A percentile compares a stretch with the other conserved stretches of the same genome.
Conservation (phyloP, 2,888 invertebrate genomes). For the Pasiphila rectangulata region DNA sequence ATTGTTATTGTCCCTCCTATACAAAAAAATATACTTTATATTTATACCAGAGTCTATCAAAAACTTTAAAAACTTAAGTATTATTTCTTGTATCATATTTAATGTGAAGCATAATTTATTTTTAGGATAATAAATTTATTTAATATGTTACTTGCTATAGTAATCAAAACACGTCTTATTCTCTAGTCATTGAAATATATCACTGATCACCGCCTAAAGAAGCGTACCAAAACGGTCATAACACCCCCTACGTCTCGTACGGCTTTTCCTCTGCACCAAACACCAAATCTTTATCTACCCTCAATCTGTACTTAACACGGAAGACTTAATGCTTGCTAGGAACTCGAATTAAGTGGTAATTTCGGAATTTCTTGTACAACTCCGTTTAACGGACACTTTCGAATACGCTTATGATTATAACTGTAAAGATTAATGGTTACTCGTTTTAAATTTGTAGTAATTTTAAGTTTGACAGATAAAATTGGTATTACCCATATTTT, state of each 20-base stretch:
- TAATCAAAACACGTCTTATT: too few species aligned
- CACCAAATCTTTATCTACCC: conserved; percentile 58
- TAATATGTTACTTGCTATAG: too few species aligned
- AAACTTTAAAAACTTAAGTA: too few species aligned
- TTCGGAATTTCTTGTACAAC: conserved; percentile 39
- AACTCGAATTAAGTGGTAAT: conserved; percentile 50
- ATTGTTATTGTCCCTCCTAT: too few species aligned
- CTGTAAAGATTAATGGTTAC: neutral
- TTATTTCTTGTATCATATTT: too few species aligned
- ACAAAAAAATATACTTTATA: too few species aligned
- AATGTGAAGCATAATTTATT: too few species aligned
- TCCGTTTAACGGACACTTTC: conserved; percentile 20
- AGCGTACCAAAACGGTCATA: conserved; percentile 5
- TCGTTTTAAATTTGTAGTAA: neutral
- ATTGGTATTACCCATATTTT: too few species aligned
- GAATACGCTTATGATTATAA: conserved; percentile 3
- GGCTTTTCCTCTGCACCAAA: conserved; percentile 31
- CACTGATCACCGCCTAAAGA: too few species aligned
- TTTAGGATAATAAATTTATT: too few species aligned
- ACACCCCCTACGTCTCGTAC: conserved; percentile 15
- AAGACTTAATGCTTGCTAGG: conserved; percentile 58
- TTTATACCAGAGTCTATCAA: too few species aligned
- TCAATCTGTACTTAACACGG: conserved; percentile 67
- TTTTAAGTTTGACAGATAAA: neutral
- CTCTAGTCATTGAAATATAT: too few species aligned